A percentile compares a stretch with the other conserved stretches of the same genome.
These are phyloP conservation scores for Tineola bisselliella DNA, from an alignment of 2,888 invertebrate species.

Conservation along the genomic window DNA sequence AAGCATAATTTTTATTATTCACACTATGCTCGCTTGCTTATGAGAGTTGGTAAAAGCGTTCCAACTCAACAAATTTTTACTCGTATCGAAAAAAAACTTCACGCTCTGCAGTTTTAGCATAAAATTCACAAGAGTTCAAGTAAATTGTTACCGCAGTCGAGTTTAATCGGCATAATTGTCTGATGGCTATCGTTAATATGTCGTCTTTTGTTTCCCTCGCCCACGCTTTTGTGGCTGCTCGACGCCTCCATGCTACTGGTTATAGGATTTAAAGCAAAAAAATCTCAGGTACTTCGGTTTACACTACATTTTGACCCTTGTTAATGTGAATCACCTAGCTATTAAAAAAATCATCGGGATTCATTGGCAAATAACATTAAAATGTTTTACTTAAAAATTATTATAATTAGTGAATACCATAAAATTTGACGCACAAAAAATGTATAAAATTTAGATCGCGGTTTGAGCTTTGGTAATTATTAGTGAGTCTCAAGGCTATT, in stretches of 20 bases:
- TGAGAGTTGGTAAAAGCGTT: background rate
- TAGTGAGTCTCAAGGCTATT: background rate
- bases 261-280: no score
- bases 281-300: no score
- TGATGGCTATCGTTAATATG: conserved; percentile 19
- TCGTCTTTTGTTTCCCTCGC: conserved; percentile 16
- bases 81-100: background rate
- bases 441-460: background rate
- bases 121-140: conserved; percentile 1
- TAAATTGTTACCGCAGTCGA: background rate
- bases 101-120: conserved; percentile 1
- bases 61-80: background rate
- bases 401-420: no score
- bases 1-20: no score
- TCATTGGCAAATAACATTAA: no score
- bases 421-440: no score
- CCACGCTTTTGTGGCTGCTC: background rate
- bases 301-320: background rate
- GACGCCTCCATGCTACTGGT: background rate
- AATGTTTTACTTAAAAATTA: no score
- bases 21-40: background rate
- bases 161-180: conserved; percentile 19
- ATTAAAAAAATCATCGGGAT: no score
- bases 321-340: background rate
- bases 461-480: background rate